Conservation (phyloP, 2,797 vertebrate species). For the Rhabdophis nuchalis region DNA sequence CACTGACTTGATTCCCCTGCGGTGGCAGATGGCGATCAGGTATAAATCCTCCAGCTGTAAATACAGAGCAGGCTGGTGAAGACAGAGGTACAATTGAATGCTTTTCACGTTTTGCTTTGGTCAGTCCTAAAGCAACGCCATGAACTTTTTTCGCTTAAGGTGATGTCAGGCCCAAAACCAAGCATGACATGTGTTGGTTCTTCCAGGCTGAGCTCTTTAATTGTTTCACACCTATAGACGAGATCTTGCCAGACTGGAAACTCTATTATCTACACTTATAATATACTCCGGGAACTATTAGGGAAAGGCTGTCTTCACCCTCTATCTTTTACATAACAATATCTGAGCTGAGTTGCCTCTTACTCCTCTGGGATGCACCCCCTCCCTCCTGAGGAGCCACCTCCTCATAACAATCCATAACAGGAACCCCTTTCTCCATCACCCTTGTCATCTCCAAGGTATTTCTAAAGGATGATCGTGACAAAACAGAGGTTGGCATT, state of each 20-base stretch:
- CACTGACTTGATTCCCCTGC: constrained; percentile 78
- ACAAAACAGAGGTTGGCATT: background rate
- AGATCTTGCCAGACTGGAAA: no score
- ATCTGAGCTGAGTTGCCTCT: no score
- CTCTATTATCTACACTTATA: no score
- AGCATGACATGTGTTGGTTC: background rate
- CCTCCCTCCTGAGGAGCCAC: no score
- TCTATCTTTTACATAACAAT: no score
- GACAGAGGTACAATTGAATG: background rate
- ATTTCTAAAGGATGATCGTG: background rate
- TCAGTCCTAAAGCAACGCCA: background rate
- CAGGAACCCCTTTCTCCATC: background rate
- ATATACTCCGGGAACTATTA: no score
- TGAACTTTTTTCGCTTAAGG: background rate
- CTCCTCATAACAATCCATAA: no score
- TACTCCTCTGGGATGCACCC: no score
- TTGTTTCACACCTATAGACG: no score
- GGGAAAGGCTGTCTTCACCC: no score
- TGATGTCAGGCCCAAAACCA: background rate
- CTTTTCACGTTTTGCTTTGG: background rate
- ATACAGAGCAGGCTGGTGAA: background rate
- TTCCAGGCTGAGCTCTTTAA: background rate
- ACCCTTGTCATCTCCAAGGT: background rate
- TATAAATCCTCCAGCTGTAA: constrained; percentile 89
- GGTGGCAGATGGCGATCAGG: constrained; percentile 83